Base-by-base conservation (phyloP, 2,797 vertebrate genomes). In the Eurystomus glaucurus region DNA sequence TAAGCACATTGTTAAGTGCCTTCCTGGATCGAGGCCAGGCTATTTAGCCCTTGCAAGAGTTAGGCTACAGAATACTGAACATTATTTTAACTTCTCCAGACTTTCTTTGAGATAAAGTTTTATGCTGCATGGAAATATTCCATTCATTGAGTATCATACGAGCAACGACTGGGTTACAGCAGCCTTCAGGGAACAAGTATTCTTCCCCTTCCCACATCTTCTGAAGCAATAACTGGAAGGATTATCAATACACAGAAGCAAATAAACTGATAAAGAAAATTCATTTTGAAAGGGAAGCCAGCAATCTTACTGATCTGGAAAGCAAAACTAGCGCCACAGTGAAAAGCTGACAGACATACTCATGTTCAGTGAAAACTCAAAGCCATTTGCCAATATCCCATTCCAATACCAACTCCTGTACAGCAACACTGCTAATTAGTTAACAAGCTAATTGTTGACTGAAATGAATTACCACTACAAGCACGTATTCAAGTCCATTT, bases 1-100 rank as follows among this genome's bases (percentile, higher is more conserved):
- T 97, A 96, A 96, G 95, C 97, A 81, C 93, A 96, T 96, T 96
- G 94, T 92, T 97, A 97, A 97, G 95, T 96, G 96, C 88, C 95
- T 97, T 90, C 84, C 86, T 96, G 97, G 94, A 94, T 23, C 75
- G 20, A 80, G 74, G 95, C 94, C 97, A 97, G 70, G 83, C 78
- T 94, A 96, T 93, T 94, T 94, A 95, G 88, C 50, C 87, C 57
- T 81, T 78, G 57, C 50, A 88, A 68, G 50, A 90, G 72, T 85
- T 89, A 61, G 88, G 33, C 71, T 80, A 72, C 60, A 91, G 95
- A 93, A 89, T 86, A 96, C 88, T 96, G 69, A 80, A 88, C 87
- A 71, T 80, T 85, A 85, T 89, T 97, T 96, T 96, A 93, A 92
- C 86, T 96, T 93, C 93, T 95, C 77, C 6, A 55, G 75, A 85